Conservation (phyloP, 2,797 vertebrate genomes). For the Sebastes oblongus region DNA sequence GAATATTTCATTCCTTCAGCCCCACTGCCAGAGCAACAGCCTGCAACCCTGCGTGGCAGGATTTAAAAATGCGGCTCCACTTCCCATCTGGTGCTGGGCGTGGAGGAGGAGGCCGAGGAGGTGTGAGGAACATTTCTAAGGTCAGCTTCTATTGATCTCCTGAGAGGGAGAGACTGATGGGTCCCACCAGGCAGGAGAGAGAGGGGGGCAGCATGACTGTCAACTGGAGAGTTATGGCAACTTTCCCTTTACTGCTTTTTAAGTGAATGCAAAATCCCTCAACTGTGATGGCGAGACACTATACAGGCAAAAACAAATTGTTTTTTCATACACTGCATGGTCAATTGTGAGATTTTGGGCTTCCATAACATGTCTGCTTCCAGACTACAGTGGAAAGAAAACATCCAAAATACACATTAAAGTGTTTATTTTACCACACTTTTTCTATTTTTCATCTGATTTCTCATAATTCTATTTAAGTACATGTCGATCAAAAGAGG, state of each 20-base stretch:
- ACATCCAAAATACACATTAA: not conserved
- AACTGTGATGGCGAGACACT: not conserved
- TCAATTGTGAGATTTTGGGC: not conserved
- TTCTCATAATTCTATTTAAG: no score
- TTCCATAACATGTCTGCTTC: not conserved
- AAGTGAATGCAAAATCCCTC: not conserved
- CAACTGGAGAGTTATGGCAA: conserved; percentile 17
- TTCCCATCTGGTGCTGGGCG: conserved; percentile 85
- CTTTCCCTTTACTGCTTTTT: not conserved
- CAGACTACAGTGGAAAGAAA: not conserved
- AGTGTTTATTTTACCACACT: no score
- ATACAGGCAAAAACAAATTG: not conserved
- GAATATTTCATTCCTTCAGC: conserved; percentile 88
- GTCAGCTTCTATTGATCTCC: conserved; percentile 75
- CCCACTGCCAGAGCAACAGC: conserved; percentile 85
- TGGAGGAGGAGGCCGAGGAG: conserved; percentile 66
- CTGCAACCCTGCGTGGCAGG: conserved; percentile 80
- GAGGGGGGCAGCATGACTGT: not conserved
- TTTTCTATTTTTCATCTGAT: no score
- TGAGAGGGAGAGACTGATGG: conserved; percentile 46
- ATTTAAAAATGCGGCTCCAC: conserved; percentile 76
- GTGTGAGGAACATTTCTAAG: conserved; percentile 82
- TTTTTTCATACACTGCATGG: not conserved
- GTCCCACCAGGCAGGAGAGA: conserved; percentile 13
- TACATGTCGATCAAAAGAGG: no score